Evolutionary conservation across 2,797 vertebrate genomes (phyloP), one percentile per base, ranked within the genome.

Genomic region (Denticeps clupeoides): DNA sequence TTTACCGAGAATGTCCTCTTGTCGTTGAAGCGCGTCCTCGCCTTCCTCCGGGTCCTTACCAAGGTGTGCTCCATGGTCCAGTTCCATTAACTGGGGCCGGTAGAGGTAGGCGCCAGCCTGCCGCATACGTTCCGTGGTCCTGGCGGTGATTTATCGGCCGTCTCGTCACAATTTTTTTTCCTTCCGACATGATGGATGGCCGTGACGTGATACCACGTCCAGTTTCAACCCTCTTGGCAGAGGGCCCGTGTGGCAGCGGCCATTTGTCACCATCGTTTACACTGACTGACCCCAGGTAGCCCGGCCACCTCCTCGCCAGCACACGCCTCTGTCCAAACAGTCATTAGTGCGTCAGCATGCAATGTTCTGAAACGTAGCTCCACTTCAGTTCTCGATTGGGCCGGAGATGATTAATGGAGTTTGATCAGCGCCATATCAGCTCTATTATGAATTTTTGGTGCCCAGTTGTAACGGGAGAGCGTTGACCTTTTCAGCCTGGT

Each of bases 141-240:
- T 71, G 74, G 73, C 69, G 49, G 63, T 81, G 83, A 87, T 88
- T 82, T 82, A 85, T 89, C 76, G 79, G 75, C 74, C 65, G 75
- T 64, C 53, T 25, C 57, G 54, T 56, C 49, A 55, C 70, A 62
- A 56, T 46, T 57, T 61, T 53, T 55, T 35, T 63, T 44, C 45
- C 23, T n/a, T 23, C 50, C 32, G 10, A 32, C 0, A 71, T 87
- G 88, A 88, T 84, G 78, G 83, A 89, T 86, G 78, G 80, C 79
- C 73, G 77, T 78, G 54, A 65, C 80, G 80, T 80, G 75, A 83
- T 75, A 74, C 68, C 48, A 32, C 59, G 73, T 76, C 76, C 64
- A 55, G 69, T 65, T 72, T 66, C 74, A 70, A 60, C 61, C 51
- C 10, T 57, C 21, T 49, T 54, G 40, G 64, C 73, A 46, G 47